Evolutionary conservation across 2,888 invertebrate genomes (phyloP).

Genomic region (Nycteola revayana): DNA sequence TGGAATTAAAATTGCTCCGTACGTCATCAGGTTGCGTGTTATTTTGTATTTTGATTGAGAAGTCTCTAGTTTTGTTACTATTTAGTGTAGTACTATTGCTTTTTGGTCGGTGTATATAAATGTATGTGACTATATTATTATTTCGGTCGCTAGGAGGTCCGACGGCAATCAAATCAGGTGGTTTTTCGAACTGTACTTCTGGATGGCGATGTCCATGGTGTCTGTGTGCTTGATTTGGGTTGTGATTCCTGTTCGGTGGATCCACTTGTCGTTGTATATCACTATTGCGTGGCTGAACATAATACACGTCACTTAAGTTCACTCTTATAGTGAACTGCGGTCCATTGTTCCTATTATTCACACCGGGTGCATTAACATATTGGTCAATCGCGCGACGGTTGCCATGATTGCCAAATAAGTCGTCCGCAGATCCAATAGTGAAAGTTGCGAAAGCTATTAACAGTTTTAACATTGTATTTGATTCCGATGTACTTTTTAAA

Average conservation of each 20-base stretch:
- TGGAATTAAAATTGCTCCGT: no score
- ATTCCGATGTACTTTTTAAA: no score
- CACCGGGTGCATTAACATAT: neutral
- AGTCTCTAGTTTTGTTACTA: neutral
- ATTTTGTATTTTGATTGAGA: no score
- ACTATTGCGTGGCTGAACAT: no score
- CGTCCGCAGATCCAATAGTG: neutral
- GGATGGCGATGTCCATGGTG: neutral
- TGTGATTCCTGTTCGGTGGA: neutral
- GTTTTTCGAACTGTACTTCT: neutral
- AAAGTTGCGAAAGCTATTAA: no score
- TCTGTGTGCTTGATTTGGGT: neutral
- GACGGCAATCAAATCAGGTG: neutral
- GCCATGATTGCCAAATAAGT: no score
- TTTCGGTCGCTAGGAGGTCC: neutral
- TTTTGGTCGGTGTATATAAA: neutral
- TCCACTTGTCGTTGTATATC: no score
- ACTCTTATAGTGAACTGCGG: no score
- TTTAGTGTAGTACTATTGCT: neutral
- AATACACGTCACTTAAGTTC: no score
- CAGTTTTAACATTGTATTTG: no score
- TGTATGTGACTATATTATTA: neutral
- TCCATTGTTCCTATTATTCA: neutral
- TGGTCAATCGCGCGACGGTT: neutral
- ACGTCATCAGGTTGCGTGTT: no score